These are phyloP conservation scores for Penaeus vannamei DNA, from an alignment of 1,140 invertebrate species.

Conservation along the genomic window DNA sequence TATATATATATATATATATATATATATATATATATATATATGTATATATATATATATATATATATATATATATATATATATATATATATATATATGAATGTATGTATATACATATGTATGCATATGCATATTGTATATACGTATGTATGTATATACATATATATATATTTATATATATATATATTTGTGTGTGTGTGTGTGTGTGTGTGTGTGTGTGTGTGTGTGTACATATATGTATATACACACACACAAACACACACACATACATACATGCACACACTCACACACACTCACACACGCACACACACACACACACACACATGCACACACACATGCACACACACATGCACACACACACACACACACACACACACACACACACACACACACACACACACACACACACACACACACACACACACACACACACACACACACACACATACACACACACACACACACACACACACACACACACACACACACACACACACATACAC, in stretches of 20 bases:
- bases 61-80: no score
- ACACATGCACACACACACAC: neutral
- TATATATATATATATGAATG: no score
- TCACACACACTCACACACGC: neutral
- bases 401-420: neutral
- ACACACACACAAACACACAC: constrained; percentile 36
- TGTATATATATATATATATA: no score
- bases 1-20: no score
- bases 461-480: constrained; percentile 1
- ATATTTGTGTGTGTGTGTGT: constrained; percentile 6
- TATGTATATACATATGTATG: no score
- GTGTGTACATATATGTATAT: constrained; percentile 47
- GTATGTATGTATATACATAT: neutral
- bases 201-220: constrained; percentile 22
- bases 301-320: neutral
- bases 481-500: neutral
- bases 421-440: neutral
- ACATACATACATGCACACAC: constrained; percentile 41
- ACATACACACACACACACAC: neutral
- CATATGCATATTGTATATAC: no score
- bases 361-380: constrained; percentile 34
- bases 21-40: no score
- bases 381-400: constrained; percentile 37
- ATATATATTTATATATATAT: neutral
- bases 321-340: neutral